phyloP scores from a whole-genome alignment of 1,140 invertebrate species.

The Drosophila nigromelanica region DNA sequence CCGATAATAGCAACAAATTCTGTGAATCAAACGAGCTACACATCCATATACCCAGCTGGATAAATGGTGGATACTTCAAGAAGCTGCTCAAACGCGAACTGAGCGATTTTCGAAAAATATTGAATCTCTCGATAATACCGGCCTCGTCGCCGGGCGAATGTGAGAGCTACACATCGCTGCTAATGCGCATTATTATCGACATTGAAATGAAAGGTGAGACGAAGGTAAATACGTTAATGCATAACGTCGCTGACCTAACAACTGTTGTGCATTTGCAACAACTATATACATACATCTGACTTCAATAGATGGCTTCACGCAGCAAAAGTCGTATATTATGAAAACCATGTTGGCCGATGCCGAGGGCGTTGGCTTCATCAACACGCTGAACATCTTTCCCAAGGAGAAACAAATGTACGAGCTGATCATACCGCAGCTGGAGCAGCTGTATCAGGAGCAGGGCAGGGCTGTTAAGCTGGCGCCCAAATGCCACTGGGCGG shows the following conservation, averaged over 20 bases:
- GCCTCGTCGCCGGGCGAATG: constrained; percentile 74
- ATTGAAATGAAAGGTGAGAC: constrained; percentile 79
- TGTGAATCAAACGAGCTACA: constrained; percentile 46
- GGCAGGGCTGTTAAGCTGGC: constrained; percentile 59
- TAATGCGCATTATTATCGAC: constrained; percentile 79
- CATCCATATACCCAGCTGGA: constrained; percentile 71
- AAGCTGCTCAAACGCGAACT: constrained; percentile 67
- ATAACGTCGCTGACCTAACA: constrained; percentile 23
- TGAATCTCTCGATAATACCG: constrained; percentile 72
- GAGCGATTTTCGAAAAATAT: constrained; percentile 69
- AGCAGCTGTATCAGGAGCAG: constrained; percentile 72
- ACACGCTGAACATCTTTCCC: constrained; percentile 75
- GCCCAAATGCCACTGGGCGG: constrained; percentile 70
- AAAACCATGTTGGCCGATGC: constrained; percentile 75
- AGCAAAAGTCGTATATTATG: constrained; percentile 76
- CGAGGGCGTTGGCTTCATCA: constrained; percentile 66
- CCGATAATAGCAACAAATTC: constrained; percentile 79
- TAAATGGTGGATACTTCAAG: constrained; percentile 73
- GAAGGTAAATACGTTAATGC: constrained; percentile 21
- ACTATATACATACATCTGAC: too few relatives aligned
- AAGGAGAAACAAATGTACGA: constrained; percentile 80
- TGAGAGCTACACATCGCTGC: constrained; percentile 67
- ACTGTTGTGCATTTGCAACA: not conserved
- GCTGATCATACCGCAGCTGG: constrained; percentile 67
- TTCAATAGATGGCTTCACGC: constrained; percentile 69